A percentile compares a stretch with the other conserved stretches of the same genome.
phyloP scores from a whole-genome alignment of 2,113 vertebrate species.

The Calidris pygmaea region DNA sequence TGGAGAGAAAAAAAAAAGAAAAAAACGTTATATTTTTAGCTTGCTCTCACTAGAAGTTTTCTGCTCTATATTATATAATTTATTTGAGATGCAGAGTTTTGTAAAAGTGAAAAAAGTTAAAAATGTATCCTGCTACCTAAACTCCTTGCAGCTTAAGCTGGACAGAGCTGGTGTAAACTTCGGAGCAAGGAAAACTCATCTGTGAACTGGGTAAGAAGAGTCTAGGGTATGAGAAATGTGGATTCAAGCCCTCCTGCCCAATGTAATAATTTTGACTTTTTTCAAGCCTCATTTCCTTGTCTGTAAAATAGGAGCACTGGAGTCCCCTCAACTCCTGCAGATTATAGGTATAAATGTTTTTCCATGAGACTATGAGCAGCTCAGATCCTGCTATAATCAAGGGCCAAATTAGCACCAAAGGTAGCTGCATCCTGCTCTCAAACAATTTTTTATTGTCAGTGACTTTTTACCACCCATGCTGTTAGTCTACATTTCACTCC shows the following conservation, averaged over 20 bases:
- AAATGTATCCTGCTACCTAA: neutral
- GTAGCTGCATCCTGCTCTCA: neutral
- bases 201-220: neutral
- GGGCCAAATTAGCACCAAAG: neutral
- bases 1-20: neutral
- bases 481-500: neutral
- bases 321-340: neutral
- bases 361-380: neutral
- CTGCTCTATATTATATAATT: conserved; percentile 45
- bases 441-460: neutral
- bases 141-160: neutral
- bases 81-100: conserved; percentile 30
- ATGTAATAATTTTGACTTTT: neutral
- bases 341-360: neutral
- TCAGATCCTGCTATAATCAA: neutral
- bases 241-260: neutral
- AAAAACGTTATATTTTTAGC: conserved; percentile 47
- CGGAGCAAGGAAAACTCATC: neutral
- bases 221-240: accelerated
- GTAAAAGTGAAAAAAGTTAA: neutral
- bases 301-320: neutral
- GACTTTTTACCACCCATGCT: neutral
- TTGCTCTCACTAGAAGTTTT: conserved; percentile 45
- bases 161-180: neutral
- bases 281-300: neutral